These are phyloP conservation scores for Bovichtus diacanthus DNA, from an alignment of 2,797 vertebrate species.

Conservation along the genomic window DNA sequence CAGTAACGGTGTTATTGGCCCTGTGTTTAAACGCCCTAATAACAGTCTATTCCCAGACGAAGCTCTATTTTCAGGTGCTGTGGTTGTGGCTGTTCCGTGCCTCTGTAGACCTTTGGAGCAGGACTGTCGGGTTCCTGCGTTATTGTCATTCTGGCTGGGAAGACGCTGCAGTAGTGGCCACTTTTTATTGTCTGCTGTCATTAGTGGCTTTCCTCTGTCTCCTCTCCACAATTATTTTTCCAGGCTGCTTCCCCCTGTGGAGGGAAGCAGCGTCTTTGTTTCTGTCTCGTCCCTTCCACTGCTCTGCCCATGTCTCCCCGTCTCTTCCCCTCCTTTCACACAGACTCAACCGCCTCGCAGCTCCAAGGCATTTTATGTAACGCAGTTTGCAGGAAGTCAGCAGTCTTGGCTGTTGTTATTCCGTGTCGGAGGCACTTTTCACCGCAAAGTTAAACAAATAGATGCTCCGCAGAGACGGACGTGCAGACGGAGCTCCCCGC, in stretches of 20 bases:
- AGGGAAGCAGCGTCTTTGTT: conserved; percentile 63
- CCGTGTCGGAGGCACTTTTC: conserved; percentile 46
- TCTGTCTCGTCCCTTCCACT: conserved; percentile 52
- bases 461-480: conserved; percentile 45
- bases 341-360: conserved; percentile 21
- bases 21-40: conserved; percentile 75
- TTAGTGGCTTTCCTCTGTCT: conserved; percentile 84
- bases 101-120: conserved; percentile 38
- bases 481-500: conserved; percentile 58
- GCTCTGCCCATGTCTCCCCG: conserved; percentile 44
- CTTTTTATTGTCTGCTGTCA: conserved; percentile 80
- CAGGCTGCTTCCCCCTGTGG: conserved; percentile 64
- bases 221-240: conserved; percentile 75
- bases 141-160: conserved; percentile 64
- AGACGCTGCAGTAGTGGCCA: conserved; percentile 62
- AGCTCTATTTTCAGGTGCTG: conserved; percentile 81
- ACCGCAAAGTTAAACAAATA: conserved; percentile 73
- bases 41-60: conserved; percentile 74
- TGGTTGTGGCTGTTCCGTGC: conserved; percentile 63
- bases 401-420: conserved; percentile 55
- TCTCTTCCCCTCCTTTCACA: conserved; percentile 50
- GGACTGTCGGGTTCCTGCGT: conserved; percentile 46
- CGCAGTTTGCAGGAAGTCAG: conserved; percentile 50
- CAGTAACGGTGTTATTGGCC: conserved; percentile 48
- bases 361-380: conserved; percentile 53